phyloP scores from a whole-genome alignment of 2,888 invertebrate species.

The Eristalis pertinax region DNA sequence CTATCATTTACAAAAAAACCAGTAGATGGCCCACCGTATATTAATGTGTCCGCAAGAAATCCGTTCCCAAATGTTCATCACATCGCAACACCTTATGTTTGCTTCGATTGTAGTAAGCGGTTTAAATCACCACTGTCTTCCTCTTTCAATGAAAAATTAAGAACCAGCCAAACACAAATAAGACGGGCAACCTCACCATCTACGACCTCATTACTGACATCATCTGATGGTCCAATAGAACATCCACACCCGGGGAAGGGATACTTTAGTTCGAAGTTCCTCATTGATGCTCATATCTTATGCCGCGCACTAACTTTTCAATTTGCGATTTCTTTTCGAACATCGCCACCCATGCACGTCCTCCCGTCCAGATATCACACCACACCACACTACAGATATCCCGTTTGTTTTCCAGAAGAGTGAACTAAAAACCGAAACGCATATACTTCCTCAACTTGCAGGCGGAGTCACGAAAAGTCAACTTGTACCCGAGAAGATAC shows the following conservation, averaged over 20 bases:
- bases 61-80: too few species aligned
- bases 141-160: too few species aligned
- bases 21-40: too few species aligned
- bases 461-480: background rate
- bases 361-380: too few species aligned
- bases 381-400: background rate
- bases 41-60: too few species aligned
- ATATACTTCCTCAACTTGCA: background rate
- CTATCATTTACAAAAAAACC: too few species aligned
- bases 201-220: too few species aligned
- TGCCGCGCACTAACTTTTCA: background rate
- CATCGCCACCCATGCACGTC: background rate
- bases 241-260: background rate
- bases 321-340: background rate
- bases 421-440: background rate
- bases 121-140: too few species aligned
- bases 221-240: too few species aligned
- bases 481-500: conserved; percentile 7
- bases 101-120: too few species aligned
- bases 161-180: too few species aligned
- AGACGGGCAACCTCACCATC: background rate
- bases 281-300: background rate
- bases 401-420: background rate
- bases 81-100: too few species aligned
- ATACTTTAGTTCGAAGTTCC: background rate